Base-by-base conservation (phyloP, 2,888 invertebrate species). In the Phyllotreta striolata region DNA sequence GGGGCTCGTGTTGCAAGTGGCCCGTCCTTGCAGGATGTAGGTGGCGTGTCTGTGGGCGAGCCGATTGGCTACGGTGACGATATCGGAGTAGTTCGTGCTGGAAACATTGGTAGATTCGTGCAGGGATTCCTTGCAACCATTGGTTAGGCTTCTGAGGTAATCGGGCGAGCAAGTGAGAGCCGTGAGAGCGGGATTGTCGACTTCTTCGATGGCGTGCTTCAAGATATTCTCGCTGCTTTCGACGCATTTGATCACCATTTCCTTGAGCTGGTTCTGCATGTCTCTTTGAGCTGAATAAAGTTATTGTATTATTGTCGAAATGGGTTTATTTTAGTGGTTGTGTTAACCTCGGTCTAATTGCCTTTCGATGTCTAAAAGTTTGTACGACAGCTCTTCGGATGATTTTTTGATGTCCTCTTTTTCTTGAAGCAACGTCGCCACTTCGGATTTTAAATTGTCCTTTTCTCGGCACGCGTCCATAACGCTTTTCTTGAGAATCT, bases 1-100 rank as follows among this genome's bases (percentile, higher is more conserved):
- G 34, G 89, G 88, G 47, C 91, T 89, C 0, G 89, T 89, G 78
- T 92, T 91, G 2, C 91, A 89, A 6, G 91, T 90, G 1, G 91
- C 89, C 78, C 90, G 88, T n/a, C 91, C 91, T 72, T 89, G 87
- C 52, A 91, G 81, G 67, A 92, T 83, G 75, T 87, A 86, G 55
- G 85, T 85, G 3, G 88, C 83, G 54, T 89, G 78, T 54, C 84
- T 81, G 77, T 89, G 88, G 4, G 86, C 84, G 63, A 87, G 83
- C 64, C 82, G 81, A 70, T 83, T 84, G 12, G 87, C 80, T 67
- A 77, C 77, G 39, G 80, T 82, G 6, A 80, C 69, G 14, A 80
- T 66, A 7, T 72, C 35, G 43, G 83, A 77, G 75, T 81, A 75
- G 71, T 79, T 77, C 60, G 77, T 78, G 64, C 73, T 63, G 64